These are phyloP conservation scores for Polyommatus icarus DNA, from an alignment of 2,888 invertebrate species.

Conservation along the genomic window DNA sequence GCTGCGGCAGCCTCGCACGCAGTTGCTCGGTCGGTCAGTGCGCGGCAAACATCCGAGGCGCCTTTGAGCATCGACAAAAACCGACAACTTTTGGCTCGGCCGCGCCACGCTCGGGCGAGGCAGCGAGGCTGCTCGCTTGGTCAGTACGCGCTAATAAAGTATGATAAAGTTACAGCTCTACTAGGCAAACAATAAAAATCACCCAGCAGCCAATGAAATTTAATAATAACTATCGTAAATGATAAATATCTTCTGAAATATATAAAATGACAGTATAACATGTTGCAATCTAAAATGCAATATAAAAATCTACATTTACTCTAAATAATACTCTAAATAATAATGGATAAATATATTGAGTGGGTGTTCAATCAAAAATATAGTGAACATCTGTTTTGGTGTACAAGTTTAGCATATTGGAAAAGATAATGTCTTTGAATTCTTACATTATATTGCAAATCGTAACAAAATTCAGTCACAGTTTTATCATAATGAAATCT, in stretches of 20 bases:
- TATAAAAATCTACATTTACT: conserved; percentile 17
- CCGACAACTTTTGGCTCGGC: too few relatives aligned
- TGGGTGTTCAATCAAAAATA: not conserved
- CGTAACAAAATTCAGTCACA: not conserved
- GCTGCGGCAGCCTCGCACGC: too few relatives aligned
- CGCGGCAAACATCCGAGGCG: too few relatives aligned
- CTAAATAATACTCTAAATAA: not conserved
- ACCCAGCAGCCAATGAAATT: not conserved
- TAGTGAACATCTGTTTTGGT: not conserved
- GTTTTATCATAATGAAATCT: not conserved
- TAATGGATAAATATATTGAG: not conserved
- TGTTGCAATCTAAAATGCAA: conserved; percentile 20
- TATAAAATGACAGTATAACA: conserved; percentile 25
- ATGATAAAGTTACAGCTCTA: too few relatives aligned
- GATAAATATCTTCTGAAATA: not conserved
- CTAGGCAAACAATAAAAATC: not conserved
- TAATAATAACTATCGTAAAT: not conserved
- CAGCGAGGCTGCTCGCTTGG: too few relatives aligned
- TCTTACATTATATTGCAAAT: not conserved
- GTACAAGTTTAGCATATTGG: not conserved
- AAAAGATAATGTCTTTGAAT: not conserved
- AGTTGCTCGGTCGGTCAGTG: too few relatives aligned
- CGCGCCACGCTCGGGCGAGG: too few relatives aligned
- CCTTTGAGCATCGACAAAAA: too few relatives aligned
- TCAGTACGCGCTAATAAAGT: too few relatives aligned